Evolutionary conservation across 2,113 vertebrate genomes (phyloP).

Genomic region (Myrmecobius fasciatus): DNA sequence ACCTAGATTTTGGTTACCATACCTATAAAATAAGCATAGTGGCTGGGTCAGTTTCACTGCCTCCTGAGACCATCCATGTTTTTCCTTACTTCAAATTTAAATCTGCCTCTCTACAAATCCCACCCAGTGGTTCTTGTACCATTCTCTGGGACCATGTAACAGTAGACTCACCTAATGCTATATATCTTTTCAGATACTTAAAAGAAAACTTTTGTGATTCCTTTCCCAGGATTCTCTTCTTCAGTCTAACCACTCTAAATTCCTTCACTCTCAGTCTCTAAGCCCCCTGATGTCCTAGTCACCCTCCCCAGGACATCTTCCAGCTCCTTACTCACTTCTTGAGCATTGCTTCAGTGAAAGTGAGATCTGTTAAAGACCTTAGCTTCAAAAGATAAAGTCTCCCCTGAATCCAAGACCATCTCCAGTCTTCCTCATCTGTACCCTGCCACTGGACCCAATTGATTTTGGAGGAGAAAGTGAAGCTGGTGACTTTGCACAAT

Average conservation of each 20-base stretch:
- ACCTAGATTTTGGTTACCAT: not conserved
- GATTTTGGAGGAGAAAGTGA: too few relatives aligned
- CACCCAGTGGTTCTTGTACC: not conserved
- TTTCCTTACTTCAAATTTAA: not conserved
- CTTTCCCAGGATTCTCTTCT: not conserved
- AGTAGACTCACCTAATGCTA: not conserved
- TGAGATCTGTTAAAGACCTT: too few relatives aligned
- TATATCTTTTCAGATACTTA: not conserved
- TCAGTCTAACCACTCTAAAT: not conserved
- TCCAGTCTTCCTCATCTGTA: too few relatives aligned
- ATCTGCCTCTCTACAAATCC: not conserved
- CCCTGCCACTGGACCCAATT: too few relatives aligned
- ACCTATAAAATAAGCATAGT: too few relatives aligned
- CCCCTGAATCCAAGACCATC: too few relatives aligned
- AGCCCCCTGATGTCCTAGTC: not conserved
- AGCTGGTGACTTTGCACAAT: too few relatives aligned
- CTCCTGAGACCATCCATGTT: not conserved
- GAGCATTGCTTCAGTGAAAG: too few relatives aligned
- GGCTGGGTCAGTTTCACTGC: too few relatives aligned
- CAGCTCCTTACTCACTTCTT: not conserved
- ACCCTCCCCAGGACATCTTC: not conserved
- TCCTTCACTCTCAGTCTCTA: not conserved
- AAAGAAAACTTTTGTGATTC: not conserved
- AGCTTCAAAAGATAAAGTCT: too few relatives aligned
- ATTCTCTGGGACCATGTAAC: not conserved